These are phyloP conservation scores for Piscicola geometra DNA, from an alignment of 2,888 invertebrate species.

Conservation along the genomic window DNA sequence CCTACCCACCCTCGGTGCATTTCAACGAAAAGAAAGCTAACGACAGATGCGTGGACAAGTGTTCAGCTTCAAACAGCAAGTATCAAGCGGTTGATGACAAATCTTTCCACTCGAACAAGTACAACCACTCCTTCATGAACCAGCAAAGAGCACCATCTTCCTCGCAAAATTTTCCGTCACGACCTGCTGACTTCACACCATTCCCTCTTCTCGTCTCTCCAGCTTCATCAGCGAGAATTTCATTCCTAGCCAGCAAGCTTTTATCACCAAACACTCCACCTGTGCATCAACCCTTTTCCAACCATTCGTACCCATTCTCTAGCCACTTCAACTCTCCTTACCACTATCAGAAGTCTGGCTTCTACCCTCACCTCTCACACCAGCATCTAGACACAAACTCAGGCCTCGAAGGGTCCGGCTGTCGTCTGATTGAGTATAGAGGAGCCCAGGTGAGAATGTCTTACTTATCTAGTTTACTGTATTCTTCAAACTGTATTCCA, in stretches of 20 bases:
- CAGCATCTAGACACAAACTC: conserved; percentile 16
- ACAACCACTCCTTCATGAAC: too few species aligned
- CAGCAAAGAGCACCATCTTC: too few species aligned
- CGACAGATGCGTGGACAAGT: too few species aligned
- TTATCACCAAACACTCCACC: not conserved
- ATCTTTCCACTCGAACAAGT: too few species aligned
- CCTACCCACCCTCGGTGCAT: too few species aligned
- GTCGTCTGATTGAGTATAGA: conserved; percentile 82
- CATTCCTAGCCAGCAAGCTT: conserved; percentile 6
- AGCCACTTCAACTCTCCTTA: not conserved
- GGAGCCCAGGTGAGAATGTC: conserved; percentile 85
- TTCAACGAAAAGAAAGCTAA: too few species aligned
- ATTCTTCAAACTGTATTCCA: too few species aligned
- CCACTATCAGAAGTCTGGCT: not conserved
- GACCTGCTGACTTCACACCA: not conserved
- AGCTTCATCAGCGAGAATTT: conserved; percentile 11
- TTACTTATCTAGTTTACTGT: too few species aligned
- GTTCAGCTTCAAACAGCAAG: too few species aligned
- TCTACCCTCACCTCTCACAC: conserved; percentile 22
- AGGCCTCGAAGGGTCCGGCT: conserved; percentile 54
- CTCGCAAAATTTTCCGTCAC: not conserved
- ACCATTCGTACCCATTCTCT: conserved; percentile 10
- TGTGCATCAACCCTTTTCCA: conserved; percentile 4
- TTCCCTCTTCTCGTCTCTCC: conserved; percentile 5
- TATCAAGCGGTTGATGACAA: too few species aligned